phyloP scores from a whole-genome alignment of 2,797 vertebrate species.

The Anas capensis region DNA sequence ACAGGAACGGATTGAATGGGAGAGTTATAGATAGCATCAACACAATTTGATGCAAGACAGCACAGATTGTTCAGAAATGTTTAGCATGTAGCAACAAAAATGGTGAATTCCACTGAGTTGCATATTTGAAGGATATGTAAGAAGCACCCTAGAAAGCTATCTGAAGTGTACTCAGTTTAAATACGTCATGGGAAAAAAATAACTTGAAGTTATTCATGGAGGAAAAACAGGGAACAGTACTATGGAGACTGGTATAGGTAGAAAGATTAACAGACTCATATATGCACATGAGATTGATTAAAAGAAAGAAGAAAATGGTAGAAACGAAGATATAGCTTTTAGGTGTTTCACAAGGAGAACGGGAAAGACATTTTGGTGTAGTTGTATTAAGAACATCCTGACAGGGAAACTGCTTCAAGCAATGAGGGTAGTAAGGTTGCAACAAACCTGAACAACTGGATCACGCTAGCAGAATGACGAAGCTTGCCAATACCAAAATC shows the following conservation, averaged over 20 bases:
- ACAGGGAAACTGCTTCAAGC: background rate
- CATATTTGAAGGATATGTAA: background rate
- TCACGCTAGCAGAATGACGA: background rate
- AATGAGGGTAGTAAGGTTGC: background rate
- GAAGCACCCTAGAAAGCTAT: background rate
- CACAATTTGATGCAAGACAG: accelerated
- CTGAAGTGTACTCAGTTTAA: background rate
- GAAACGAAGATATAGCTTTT: background rate
- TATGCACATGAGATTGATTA: background rate
- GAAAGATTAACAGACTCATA: background rate
- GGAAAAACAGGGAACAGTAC: background rate
- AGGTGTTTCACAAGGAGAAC: background rate
- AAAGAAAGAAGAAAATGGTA: background rate
- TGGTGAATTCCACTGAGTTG: background rate
- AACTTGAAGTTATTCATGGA: background rate
- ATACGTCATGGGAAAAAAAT: background rate
- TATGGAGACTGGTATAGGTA: background rate
- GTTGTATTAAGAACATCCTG: background rate
- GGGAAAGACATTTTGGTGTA: background rate
- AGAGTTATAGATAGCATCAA: background rate
- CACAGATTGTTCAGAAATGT: background rate
- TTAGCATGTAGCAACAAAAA: background rate
- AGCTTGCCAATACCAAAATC: background rate
- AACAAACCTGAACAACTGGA: background rate
- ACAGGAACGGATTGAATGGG: background rate